These are phyloP conservation scores for Paraescarpia echinospica DNA, from an alignment of 1,140 invertebrate genomes.

Conservation along the genomic window DNA sequence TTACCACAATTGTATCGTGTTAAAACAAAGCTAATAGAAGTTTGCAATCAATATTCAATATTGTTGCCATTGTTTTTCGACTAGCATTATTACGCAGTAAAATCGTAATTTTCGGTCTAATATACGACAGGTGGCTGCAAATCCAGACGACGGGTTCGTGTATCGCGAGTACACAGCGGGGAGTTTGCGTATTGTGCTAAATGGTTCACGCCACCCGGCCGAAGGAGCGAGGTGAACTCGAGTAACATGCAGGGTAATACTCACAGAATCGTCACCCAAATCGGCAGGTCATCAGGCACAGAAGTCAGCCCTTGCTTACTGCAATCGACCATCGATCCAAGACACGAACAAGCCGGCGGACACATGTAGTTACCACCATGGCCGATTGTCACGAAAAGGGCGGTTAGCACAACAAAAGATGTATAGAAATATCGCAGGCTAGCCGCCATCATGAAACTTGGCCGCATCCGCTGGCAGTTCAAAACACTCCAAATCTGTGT, in stretches of 20 bases:
- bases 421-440: slow-evolving; percentile 38
- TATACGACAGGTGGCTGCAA: neutral
- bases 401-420: slow-evolving; percentile 37
- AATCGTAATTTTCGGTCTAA: neutral
- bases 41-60: neutral
- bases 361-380: slow-evolving; percentile 35
- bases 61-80: neutral
- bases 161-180: neutral
- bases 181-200: neutral
- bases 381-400: slow-evolving; percentile 14
- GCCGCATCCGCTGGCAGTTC: slow-evolving; percentile 29
- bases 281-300: slow-evolving; percentile 50
- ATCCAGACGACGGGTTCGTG: neutral
- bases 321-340: slow-evolving; percentile 52
- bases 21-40: neutral
- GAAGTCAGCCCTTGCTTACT: slow-evolving; percentile 45
- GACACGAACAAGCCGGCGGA: slow-evolving; percentile 50
- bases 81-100: neutral
- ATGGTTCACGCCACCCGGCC: neutral
- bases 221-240: neutral
- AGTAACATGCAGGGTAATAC: slow-evolving; percentile 32
- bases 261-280: slow-evolving; percentile 53
- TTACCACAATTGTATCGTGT: neutral
- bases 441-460: slow-evolving; percentile 39
- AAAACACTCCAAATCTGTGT: slow-evolving; percentile 18